Evolutionary conservation across 2,888 invertebrate species (phyloP), one percentile per base, ranked within the genome.

Genomic region (Hybos culiciformis): DNA sequence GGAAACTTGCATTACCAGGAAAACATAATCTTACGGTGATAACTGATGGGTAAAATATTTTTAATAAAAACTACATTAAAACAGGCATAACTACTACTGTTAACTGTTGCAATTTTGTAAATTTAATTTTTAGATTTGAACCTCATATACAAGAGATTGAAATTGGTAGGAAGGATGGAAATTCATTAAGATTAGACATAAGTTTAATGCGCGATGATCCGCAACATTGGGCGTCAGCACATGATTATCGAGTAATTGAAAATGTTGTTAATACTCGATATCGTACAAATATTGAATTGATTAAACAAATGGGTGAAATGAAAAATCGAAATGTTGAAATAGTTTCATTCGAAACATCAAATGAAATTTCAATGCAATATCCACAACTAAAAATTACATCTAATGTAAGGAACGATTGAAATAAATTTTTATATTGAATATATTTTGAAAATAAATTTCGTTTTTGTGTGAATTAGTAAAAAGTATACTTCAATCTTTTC

Each of bases 1-100:
- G 91, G 88, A 74, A 93, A 21, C 67, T 98, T 20, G 68, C 97
- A 7, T 60, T 80, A 12, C 93, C 96, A 0, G 96, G 94, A 17
- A 73, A 66, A 6, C 93, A 96, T 60, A 80, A 80, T 50, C 60
- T 96, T 33, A 86, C 82, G 5, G 83, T 78, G 0, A 67, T 70
- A 41, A 82, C 80, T 20, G 63, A 72, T 41, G 85, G 83, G 74
- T 85, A 66, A 63, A 29, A 20, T 32, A 6, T 8, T 8, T 32
- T 32, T 15, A 2, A 17, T 9, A 14, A 3, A 12, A 17, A 17
- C 31, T 31, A 14, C 12, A 29, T 39, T 29, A 26, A 11, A 20
- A 24, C 12, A 18, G 4, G 15, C 19, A 6, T n/a, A 7, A n/a
- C n/a, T n/a, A n/a, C n/a, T n/a, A n/a, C n/a, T n/a, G n/a, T n/a